Base-by-base conservation (phyloP, 2,888 invertebrate genomes). In the Ceramica pisi region DNA sequence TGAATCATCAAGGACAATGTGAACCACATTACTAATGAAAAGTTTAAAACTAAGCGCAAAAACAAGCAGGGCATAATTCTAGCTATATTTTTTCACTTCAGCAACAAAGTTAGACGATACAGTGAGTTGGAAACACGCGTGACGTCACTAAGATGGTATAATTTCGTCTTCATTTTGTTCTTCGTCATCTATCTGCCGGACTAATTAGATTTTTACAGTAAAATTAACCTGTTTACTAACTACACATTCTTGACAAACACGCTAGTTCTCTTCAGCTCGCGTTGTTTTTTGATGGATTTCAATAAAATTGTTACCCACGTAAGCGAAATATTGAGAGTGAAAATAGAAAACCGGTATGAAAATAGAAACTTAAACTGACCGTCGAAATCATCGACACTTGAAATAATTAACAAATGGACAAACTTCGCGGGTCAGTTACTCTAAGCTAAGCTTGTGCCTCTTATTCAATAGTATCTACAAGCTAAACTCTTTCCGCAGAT, bases 1-100 rank as follows among this genome's bases (percentile, higher is more conserved):
- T 79, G 68, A 63, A 71, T 64, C 63, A 50, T 60, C 55, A 46
- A 82, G 67, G 59, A 60, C 55, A 79, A 75, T 21, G 21, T n/a
- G 10, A 56, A 46, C 35, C 44, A 31, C n/a, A 55, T 65, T 44
- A 61, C 44, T 56, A 67, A n/a, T 50, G 31, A 44, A 44, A 66
- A 2, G 1, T 35, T 75, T 50, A 14, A 56, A n/a, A n/a, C n/a
- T n/a, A n/a, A 48, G 8, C 46, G 9, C 4, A 35, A 50, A 51
- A 41, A 51, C 12, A 38, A 46, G 48, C 21, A 38, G 21, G 23
- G 26, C 14, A 21, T 35, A 2, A 6, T 14, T 10, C 10, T 51
- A 21, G 3, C 53, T 19, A 21, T n/a, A 31, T 31, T 2, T 31
- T 31, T 5, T 31, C 31, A 31, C 31, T 31, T 31, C 4, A 31